Conservation (phyloP, 2,113 vertebrate species). For the Muntiacus muntjak region DNA sequence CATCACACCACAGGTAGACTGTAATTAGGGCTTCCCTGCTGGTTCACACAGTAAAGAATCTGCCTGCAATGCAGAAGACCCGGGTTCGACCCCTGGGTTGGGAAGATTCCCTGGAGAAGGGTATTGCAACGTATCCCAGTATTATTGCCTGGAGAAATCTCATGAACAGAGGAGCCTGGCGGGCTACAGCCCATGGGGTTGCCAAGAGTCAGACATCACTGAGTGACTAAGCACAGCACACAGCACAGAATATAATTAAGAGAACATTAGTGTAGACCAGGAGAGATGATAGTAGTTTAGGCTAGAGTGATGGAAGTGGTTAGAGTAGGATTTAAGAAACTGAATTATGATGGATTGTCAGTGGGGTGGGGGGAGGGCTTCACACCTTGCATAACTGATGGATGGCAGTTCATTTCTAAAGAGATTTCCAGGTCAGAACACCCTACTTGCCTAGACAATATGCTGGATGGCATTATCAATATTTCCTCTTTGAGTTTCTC, state of each 20-base stretch:
- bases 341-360: background rate
- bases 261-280: background rate
- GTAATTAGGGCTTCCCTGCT: background rate
- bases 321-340: background rate
- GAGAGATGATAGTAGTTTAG: background rate
- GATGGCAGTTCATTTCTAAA: background rate
- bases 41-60: background rate
- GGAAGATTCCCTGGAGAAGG: background rate
- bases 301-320: background rate
- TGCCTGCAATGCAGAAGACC: background rate
- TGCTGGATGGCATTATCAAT: background rate
- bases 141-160: background rate
- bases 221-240: background rate
- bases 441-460: background rate
- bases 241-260: background rate
- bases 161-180: background rate
- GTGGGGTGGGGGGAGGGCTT: background rate
- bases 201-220: background rate
- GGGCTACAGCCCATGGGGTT: background rate
- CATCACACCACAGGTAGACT: background rate
- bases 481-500: background rate
- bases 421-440: background rate
- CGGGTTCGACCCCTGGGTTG: background rate
- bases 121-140: background rate
- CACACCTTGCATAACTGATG: background rate